Base-by-base conservation (phyloP, 2,888 invertebrate species). In the Margaritifera margaritifera region DNA sequence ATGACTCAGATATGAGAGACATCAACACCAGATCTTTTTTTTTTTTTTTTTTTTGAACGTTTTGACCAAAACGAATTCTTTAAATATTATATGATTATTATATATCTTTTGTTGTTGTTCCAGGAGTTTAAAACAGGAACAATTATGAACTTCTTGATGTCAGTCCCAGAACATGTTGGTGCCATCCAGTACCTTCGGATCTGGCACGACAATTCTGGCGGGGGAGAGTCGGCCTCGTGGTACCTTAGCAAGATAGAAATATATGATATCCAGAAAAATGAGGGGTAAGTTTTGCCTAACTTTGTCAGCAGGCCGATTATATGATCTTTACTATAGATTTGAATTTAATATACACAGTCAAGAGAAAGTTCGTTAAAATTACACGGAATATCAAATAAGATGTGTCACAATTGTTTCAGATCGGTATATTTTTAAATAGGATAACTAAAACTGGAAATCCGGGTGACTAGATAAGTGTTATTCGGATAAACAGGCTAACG, bases 141-240 rank as follows among this genome's bases (percentile, higher is more conserved):
- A 69, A 81, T 87, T 2, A 70, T 80, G 72, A 78, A 80, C 65
- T 86, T 81, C 72, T 68, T 87, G 51, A 75, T 87, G 80, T 81
- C 83, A 19, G 79, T 80, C 1, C 77, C 78, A 75, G 85, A 68
- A 76, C 83, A 61, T n/a, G 84, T 91, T 22, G 90, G 90, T 2
- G 79, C 84, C n/a, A 82, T 90, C 58, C 80, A 85, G 53, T 82
- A 78, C 62, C 60, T 84, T n/a, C 71, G 81, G 4, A 66, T 84
- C 18, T 91, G 91, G 91, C 90, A 90, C 71, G 90, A 91, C 76
- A 90, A 90, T 77, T 85, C 88, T 18, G 91, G 90, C 2, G 68
- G 79, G 24, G 88, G 88, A 0, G 78, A 81, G 27, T 76, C 81
- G 66, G 86, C 87, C 1, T 89, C 89, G 1, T 91, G 91, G 90